Evolutionary conservation across 2,113 vertebrate species (phyloP).

Genomic region (Mixornis gularis): DNA sequence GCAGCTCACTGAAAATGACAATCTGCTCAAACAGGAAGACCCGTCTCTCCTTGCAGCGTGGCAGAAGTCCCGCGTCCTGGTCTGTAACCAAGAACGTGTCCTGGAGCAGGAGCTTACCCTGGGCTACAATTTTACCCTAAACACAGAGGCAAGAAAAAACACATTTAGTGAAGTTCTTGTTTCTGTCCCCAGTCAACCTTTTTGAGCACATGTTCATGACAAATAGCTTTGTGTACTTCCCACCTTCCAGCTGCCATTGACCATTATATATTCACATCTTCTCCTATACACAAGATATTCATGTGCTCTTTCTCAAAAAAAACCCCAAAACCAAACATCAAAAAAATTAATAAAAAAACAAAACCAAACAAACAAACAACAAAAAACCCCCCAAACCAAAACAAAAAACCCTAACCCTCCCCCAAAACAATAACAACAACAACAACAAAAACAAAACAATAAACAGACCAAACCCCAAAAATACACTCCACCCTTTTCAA

Average conservation of each 20-base stretch:
- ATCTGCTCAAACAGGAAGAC: constrained; percentile 98
- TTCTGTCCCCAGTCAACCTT: background rate
- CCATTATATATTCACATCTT: background rate
- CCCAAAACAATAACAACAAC: too few relatives aligned
- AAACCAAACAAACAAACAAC: background rate
- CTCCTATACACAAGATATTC: background rate
- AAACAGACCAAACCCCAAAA: background rate
- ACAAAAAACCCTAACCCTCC: background rate
- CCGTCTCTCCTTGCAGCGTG: constrained; percentile 92
- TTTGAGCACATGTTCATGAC: background rate
- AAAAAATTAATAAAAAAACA: background rate
- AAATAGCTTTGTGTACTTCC: background rate
- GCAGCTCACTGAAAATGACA: constrained; percentile 95
- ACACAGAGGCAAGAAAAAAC: constrained; percentile 2
- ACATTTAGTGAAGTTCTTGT: background rate
- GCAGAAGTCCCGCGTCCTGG: constrained; percentile 88
- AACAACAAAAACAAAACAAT: background rate
- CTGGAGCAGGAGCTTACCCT: constrained; percentile 93
- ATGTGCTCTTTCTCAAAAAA: background rate
- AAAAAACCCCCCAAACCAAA: background rate
- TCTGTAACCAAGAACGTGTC: constrained; percentile 96
- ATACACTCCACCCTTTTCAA: background rate
- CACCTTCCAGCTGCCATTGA: background rate
- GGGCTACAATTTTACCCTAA: constrained; percentile 97
- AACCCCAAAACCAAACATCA: background rate